A percentile compares a stretch with the other conserved stretches of the same genome.
phyloP scores from a whole-genome alignment of 1,140 invertebrate genomes.

The Cepaea nemoralis region DNA sequence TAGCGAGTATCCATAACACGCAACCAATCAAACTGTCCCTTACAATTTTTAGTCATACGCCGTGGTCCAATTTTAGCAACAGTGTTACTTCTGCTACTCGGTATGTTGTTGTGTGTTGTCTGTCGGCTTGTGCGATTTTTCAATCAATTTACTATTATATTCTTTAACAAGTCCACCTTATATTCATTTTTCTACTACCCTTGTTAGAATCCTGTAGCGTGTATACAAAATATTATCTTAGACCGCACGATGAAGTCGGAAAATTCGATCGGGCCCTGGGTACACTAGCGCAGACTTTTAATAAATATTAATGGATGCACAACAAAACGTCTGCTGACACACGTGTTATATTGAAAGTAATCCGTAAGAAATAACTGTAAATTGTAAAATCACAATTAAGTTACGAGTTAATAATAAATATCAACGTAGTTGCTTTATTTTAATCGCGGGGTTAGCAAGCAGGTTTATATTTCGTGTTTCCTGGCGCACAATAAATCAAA shows the following conservation, averaged over 20 bases:
- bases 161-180: not conserved
- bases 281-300: not conserved
- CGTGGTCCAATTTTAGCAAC: constrained; percentile 39
- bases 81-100: constrained; percentile 1
- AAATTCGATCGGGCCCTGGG: not conserved
- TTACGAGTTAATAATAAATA: no score
- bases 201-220: constrained; percentile 9
- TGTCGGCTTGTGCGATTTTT: not conserved
- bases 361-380: constrained; percentile 1
- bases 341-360: constrained; percentile 6
- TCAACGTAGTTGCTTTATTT: no score
- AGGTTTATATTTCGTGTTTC: not conserved
- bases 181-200: not conserved
- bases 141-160: no score
- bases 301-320: no score
- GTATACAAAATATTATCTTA: constrained; percentile 8
- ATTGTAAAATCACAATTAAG: no score
- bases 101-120: constrained; percentile 30
- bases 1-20: constrained; percentile 57
- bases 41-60: constrained; percentile 62
- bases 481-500: not conserved
- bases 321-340: no score
- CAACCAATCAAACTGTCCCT: constrained; percentile 63
- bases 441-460: no score
- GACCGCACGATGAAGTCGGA: constrained; percentile 17